phyloP scores from a whole-genome alignment of 2,797 vertebrate genomes.

The Rhynchonycteris naso region DNA sequence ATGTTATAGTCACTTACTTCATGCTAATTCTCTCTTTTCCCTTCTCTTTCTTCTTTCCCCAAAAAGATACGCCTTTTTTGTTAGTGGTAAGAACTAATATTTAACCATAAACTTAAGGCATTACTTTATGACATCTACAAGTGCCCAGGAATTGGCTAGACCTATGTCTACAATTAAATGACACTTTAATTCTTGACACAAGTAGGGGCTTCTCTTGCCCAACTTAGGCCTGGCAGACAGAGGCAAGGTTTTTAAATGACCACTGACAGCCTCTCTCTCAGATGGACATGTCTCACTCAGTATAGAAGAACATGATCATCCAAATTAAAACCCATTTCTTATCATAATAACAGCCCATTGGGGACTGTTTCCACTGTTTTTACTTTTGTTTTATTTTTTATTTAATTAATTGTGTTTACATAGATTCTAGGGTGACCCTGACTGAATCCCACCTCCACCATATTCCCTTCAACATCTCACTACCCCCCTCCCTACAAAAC shows the following conservation, averaged over 20 bases:
- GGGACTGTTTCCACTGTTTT: no score
- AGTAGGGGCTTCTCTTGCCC: conserved; percentile 54
- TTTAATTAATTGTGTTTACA: no score
- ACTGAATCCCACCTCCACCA: no score
- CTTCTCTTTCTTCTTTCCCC: neutral
- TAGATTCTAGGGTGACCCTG: no score
- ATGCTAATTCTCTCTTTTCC: neutral
- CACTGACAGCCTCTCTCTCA: conserved; percentile 61
- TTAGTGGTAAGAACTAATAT: conserved; percentile 28
- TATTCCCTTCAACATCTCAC: no score
- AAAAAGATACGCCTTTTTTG: neutral
- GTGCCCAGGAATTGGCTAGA: conserved; percentile 75
- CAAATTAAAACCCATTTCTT: conserved; percentile 78
- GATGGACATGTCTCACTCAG: conserved; percentile 47
- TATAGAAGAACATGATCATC: conserved; percentile 20
- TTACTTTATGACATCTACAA: conserved; percentile 61
- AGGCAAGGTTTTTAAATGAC: conserved; percentile 72
- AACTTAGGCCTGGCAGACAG: conserved; percentile 66
- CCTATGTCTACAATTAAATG: conserved; percentile 76
- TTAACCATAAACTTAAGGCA: conserved; percentile 40
- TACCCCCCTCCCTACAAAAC: no score
- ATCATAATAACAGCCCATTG: conserved; percentile 54
- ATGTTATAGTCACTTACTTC: neutral
- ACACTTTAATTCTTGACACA: conserved; percentile 75
- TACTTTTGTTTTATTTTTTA: no score